Percentiles rank a stretch among this genome's conserved stretches.
phyloP scores from a whole-genome alignment of 2,888 invertebrate species.

The Artemia sinica region DNA sequence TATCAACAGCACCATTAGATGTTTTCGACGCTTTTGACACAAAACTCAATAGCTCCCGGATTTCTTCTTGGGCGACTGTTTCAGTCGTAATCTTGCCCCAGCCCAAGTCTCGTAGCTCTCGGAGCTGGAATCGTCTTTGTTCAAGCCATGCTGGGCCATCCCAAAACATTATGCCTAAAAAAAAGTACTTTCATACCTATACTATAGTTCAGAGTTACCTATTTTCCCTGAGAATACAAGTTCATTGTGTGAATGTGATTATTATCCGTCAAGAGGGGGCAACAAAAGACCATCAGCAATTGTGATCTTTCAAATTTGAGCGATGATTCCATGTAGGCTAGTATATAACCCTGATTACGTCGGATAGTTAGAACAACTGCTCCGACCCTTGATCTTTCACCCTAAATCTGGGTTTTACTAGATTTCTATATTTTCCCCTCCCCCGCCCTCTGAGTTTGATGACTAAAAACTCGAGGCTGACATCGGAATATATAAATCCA shows the following conservation, averaged over 20 bases:
- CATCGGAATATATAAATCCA: no score
- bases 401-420: no score
- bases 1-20: conserved; percentile 19
- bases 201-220: neutral
- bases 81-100: conserved; percentile 18
- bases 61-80: conserved; percentile 16
- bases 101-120: conserved; percentile 26
- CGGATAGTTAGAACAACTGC: no score
- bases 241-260: conserved; percentile 2
- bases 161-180: conserved; percentile 26
- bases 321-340: no score
- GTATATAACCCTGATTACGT: no score
- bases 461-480: no score
- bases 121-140: conserved; percentile 26
- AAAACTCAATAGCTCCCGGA: conserved; percentile 11
- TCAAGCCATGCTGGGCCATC: conserved; percentile 26
- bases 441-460: no score
- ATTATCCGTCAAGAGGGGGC: conserved; percentile 26
- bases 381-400: no score
- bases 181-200: conserved; percentile 25
- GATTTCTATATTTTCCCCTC: no score
- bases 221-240: no score
- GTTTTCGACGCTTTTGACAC: conserved; percentile 11
- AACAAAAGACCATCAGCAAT: conserved; percentile 25
- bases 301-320: no score